A percentile compares a stretch with the other conserved stretches of the same genome.
phyloP scores from a whole-genome alignment of 2,797 vertebrate species.

The Parauchenoglanis ngamensis region DNA sequence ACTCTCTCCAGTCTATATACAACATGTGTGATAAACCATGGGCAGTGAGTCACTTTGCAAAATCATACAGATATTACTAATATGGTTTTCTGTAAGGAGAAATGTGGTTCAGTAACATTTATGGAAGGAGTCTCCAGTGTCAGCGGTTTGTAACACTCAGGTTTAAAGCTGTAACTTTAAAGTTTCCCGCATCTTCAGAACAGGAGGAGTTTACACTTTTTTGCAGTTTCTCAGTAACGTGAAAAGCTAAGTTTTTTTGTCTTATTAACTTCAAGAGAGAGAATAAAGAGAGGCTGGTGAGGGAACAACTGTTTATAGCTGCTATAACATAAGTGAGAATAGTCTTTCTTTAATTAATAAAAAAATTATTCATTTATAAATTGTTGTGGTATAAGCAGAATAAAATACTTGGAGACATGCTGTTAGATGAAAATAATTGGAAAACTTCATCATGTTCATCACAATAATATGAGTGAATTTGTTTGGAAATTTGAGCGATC shows the following conservation, averaged over 20 bases:
- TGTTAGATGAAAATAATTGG: too few species aligned
- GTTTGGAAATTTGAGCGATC: background rate
- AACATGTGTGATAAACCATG: constrained; percentile 98
- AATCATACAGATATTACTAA: background rate
- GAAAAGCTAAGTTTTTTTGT: too few species aligned
- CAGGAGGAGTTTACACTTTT: too few species aligned
- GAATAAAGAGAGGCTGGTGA: too few species aligned
- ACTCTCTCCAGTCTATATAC: constrained; percentile 94
- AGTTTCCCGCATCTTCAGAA: background rate
- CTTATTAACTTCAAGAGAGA: too few species aligned
- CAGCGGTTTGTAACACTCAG: background rate
- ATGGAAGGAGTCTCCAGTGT: background rate
- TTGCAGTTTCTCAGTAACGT: too few species aligned
- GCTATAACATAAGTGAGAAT: too few species aligned
- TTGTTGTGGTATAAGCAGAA: background rate
- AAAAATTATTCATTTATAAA: background rate
- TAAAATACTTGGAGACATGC: background rate
- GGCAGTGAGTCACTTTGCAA: constrained; percentile 80
- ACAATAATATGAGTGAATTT: too few species aligned
- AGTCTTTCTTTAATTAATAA: too few species aligned
- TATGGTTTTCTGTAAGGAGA: background rate
- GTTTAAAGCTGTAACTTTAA: background rate
- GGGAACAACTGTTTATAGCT: too few species aligned
- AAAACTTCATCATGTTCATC: too few species aligned
- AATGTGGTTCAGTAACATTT: background rate